Evolutionary conservation across 2,797 vertebrate genomes (phyloP).

Genomic region (Coluber constrictor): DNA sequence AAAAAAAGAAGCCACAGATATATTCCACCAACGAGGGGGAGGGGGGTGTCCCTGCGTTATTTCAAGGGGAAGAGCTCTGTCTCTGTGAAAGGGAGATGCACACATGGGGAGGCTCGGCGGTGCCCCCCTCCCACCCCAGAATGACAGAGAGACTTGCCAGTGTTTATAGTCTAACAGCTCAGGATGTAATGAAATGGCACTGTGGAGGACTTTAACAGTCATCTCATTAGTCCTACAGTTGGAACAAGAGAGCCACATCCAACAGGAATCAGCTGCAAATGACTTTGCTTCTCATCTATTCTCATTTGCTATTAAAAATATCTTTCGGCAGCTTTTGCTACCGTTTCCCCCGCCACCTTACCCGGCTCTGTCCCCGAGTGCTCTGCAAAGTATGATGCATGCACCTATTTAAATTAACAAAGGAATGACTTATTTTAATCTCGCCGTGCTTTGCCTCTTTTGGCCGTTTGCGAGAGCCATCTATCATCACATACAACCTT

Average conservation of each 20-base stretch:
- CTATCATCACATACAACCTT: conserved; percentile 92
- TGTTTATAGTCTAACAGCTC: conserved; percentile 75
- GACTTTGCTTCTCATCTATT: conserved; percentile 80
- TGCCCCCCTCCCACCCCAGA: conserved; percentile 31
- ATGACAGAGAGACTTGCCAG: conserved; percentile 72
- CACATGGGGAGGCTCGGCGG: conserved; percentile 71
- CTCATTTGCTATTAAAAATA: conserved; percentile 94
- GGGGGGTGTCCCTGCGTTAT: neutral
- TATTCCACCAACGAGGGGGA: conserved; percentile 4
- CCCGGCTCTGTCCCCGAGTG: conserved; percentile 74
- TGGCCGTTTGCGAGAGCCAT: conserved; percentile 90
- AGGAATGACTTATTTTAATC: conserved; percentile 97
- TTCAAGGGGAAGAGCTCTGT: neutral
- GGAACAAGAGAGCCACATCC: conserved; percentile 78
- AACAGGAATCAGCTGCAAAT: conserved; percentile 81
- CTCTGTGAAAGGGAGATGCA: conserved; percentile 68
- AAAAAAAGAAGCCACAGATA: neutral
- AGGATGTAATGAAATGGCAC: conserved; percentile 81
- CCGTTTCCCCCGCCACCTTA: neutral
- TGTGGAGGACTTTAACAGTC: conserved; percentile 77
- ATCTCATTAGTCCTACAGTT: conserved; percentile 80
- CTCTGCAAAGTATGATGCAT: conserved; percentile 95
- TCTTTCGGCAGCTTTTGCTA: conserved; percentile 84
- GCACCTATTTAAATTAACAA: conserved; percentile 98
- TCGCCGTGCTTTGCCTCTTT: conserved; percentile 79